Conservation (phyloP, 1,140 invertebrate species). For the Argopecten irradians region DNA sequence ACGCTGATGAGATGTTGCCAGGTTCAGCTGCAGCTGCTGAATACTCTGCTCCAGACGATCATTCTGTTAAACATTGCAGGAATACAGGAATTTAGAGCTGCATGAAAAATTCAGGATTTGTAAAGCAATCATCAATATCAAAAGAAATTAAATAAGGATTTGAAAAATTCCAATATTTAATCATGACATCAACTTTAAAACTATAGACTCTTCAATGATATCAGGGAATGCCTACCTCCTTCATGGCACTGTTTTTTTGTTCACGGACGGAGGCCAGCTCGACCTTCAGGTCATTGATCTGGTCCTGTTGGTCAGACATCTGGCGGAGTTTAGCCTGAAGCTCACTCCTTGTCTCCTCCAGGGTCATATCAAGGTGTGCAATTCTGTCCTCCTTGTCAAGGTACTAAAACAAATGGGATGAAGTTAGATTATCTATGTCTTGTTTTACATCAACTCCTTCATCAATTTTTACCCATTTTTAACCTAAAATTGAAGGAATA, state of each 20-base stretch:
- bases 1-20: slow-evolving; percentile 71
- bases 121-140: not conserved
- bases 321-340: slow-evolving; percentile 62
- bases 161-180: not conserved
- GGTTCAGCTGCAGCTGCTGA: slow-evolving; percentile 73
- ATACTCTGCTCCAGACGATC: slow-evolving; percentile 70
- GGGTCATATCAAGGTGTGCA: slow-evolving; percentile 69
- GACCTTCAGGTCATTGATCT: slow-evolving; percentile 67
- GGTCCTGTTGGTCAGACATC: slow-evolving; percentile 65
- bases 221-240: slow-evolving; percentile 63
- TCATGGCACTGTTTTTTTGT: slow-evolving; percentile 70
- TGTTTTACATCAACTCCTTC: not conserved
- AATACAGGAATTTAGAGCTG: not conserved
- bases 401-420: slow-evolving; percentile 53
- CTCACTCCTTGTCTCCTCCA: slow-evolving; percentile 67
- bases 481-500: no score
- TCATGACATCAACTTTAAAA: not conserved
- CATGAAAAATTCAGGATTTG: not conserved
- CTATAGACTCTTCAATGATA: not conserved
- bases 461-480: no score
- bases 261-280: slow-evolving; percentile 69
- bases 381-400: slow-evolving; percentile 69
- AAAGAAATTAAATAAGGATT: no score
- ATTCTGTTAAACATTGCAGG: slow-evolving; percentile 59
- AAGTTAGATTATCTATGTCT: not conserved